phyloP scores from a whole-genome alignment of 2,113 vertebrate species.

The Mormyrus lacerda region DNA sequence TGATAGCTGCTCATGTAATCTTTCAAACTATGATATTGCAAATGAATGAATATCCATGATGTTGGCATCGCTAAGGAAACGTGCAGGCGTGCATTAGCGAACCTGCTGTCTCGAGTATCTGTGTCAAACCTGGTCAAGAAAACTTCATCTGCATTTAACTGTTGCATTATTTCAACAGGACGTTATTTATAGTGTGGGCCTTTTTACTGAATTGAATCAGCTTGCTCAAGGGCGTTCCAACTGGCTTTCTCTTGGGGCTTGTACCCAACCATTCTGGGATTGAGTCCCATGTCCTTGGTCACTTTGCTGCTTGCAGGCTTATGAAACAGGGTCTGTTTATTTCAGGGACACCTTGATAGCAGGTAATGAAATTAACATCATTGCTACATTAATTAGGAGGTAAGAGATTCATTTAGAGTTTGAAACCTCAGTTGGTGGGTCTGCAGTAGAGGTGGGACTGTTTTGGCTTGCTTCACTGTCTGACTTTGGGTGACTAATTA shows the following conservation, averaged over 20 bases:
- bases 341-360: background rate
- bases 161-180: background rate
- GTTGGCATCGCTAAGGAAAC: background rate
- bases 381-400: background rate
- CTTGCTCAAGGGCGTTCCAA: background rate
- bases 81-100: background rate
- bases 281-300: background rate
- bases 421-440: background rate
- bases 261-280: background rate
- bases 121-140: background rate
- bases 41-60: background rate
- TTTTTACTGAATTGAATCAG: background rate
- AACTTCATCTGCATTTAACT: background rate
- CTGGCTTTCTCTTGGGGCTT: background rate
- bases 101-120: background rate
- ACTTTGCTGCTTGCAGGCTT: background rate
- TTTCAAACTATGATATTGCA: background rate
- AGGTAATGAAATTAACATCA: background rate
- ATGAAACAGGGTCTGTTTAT: background rate
- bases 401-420: constrained; percentile 1
- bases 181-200: background rate
- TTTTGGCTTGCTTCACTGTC: background rate
- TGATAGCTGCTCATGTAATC: background rate
- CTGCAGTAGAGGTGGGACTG: background rate
- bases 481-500: constrained; percentile 7